A percentile compares a stretch with the other conserved stretches of the same genome.
Conservation (phyloP, 2,797 vertebrate species). For the Salmo trutta region DNA sequence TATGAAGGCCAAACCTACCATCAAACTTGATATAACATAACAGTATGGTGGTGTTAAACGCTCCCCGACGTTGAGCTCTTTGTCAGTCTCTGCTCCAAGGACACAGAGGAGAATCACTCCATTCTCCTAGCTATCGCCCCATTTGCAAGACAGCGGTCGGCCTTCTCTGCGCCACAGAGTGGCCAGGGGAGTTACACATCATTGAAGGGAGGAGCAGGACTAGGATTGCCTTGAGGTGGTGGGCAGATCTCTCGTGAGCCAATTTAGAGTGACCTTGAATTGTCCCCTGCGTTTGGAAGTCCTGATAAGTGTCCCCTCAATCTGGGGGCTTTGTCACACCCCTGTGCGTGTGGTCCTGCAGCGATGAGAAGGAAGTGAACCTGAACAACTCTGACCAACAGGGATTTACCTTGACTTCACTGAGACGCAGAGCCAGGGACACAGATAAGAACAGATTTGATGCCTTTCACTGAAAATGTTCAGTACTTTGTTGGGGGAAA, state of each 20-base stretch:
- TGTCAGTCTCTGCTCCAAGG: conserved; percentile 59
- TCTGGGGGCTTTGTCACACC: conserved; percentile 69
- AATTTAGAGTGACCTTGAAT: conserved; percentile 61
- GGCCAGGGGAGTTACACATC: conserved; percentile 56
- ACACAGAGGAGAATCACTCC: conserved; percentile 45
- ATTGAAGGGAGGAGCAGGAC: conserved; percentile 52
- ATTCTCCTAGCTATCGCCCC: conserved; percentile 45
- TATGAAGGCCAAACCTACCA: not conserved
- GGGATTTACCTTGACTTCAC: conserved; percentile 51
- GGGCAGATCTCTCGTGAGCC: conserved; percentile 58
- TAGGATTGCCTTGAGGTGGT: conserved; percentile 52
- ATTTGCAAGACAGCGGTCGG: conserved; percentile 46
- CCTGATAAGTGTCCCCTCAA: conserved; percentile 68
- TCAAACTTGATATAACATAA: not conserved
- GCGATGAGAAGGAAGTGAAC: conserved; percentile 49
- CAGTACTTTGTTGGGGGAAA: not conserved
- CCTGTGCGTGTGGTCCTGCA: conserved; percentile 48
- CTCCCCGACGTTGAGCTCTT: conserved; percentile 31
- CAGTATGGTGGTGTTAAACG: conserved; percentile 9
- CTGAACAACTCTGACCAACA: conserved; percentile 57
- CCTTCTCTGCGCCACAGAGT: conserved; percentile 31
- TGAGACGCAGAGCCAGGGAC: conserved; percentile 14
- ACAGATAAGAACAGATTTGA: conserved; percentile 37
- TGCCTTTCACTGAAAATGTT: conserved; percentile 36
- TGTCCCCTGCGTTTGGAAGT: conserved; percentile 45